These are phyloP conservation scores for Siphlonurus alternatus DNA, from an alignment of 2,888 invertebrate genomes.

Conservation along the genomic window DNA sequence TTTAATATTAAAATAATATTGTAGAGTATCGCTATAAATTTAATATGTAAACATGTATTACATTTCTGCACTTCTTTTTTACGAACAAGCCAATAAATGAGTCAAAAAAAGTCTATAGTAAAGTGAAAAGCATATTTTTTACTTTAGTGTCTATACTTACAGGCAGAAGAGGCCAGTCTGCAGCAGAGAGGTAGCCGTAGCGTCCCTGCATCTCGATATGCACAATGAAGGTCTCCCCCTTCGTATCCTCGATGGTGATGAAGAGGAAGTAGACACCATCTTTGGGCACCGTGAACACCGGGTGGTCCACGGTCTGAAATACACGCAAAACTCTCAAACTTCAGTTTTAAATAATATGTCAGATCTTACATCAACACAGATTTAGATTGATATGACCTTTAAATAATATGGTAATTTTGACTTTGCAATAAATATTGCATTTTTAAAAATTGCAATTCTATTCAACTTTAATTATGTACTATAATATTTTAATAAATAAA, in stretches of 20 bases:
- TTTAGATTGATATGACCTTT: neutral
- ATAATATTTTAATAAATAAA: too few relatives aligned
- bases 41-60: too few relatives aligned
- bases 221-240: conserved; percentile 38
- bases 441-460: too few relatives aligned
- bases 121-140: neutral
- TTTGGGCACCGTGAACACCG: conserved; percentile 37
- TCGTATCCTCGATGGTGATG: conserved; percentile 28
- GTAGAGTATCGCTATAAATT: too few relatives aligned
- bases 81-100: too few relatives aligned
- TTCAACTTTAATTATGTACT: too few relatives aligned
- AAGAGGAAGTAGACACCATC: conserved; percentile 59
- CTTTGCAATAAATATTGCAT: neutral
- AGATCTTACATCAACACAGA: neutral
- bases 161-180: conserved; percentile 73
- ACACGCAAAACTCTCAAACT: neutral
- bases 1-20: too few relatives aligned
- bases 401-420: neutral
- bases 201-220: conserved; percentile 56
- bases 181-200: conserved; percentile 72
- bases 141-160: conserved; percentile 33
- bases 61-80: too few relatives aligned
- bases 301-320: conserved; percentile 23
- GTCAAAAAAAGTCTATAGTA: too few relatives aligned
- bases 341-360: too few relatives aligned